Evolutionary conservation across 2,797 vertebrate genomes (phyloP), one percentile per base, ranked within the genome.

Genomic region (Gallinago solitaria): DNA sequence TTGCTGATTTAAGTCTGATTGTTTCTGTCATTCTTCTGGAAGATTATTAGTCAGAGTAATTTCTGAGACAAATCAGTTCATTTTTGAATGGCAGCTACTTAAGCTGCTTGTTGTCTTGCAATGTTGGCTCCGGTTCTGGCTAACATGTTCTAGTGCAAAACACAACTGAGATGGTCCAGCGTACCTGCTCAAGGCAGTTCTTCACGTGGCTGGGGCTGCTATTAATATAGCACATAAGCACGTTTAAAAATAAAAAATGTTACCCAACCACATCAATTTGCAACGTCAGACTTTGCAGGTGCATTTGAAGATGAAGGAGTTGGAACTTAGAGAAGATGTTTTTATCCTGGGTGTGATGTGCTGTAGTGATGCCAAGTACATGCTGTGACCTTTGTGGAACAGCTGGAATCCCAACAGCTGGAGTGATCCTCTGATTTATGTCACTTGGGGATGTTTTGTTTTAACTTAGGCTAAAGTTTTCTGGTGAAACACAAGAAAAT

Each of bases 341-440:
- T 91, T 78, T 80, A 17, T 47, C 25, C 2, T 47, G 79, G 64
- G 28, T 87, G 59, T 82, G 50, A 82, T 39, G 33, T 69, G 77
- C 30, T 86, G 30, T 73, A 47, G 24, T 47, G 81, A 73, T 91
- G 59, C 90, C 81, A 65, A 96, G 92, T 79, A 90, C 86, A 33
- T 53, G n/a, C 39, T 89, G 88, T 92, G 18, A 70, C 59, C 67
- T 51, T 77, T 7, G 14, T 28, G 65, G n/a, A 91, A 70, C 91
- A 95, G 92, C 95, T 96, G 95, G 71, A 83, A 9, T 87, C 89
- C 87, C 83, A 79, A 61, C 83, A 96, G 89, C 93, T 95, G 79
- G 48, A 75, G 61, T 21, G 47, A 90, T 54, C 35, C 27, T 76
- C 70, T n/a, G 41, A 51, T 85, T 87, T 70, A 32, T 59, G 54